Base-by-base conservation (phyloP, 2,797 vertebrate species). In the Gymnoscopelus microlampas region DNA sequence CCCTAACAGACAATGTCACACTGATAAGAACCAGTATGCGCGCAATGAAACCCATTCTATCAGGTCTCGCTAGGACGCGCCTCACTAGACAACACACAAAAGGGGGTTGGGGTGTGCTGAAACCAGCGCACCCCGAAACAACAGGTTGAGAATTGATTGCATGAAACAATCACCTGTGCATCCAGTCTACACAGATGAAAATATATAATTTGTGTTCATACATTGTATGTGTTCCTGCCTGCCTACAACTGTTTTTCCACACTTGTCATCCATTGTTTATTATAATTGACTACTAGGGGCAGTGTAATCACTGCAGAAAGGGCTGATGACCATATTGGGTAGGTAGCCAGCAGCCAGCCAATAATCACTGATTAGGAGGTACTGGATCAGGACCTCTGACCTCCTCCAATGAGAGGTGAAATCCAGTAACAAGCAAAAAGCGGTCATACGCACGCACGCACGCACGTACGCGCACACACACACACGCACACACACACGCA, bases 331-430 rank as follows among this genome's bases (percentile, higher is more conserved):
- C 76, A 71, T 81, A 78, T 85, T 82, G 80, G 75, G 66, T 32
- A 62, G 63, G 70, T 63, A 72, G 73, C 73, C 70, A 80, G 76
- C 60, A 74, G 65, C 62, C 73, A 68, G 81, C 77, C 85, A 79
- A 78, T 91, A 80, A 76, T 78, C 66, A 66, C 70, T 76, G 88
- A 87, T 91, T 88, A 80, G 69, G 75, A 79, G 70, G 73, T 76
- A 19, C 19, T 19, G 19, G 19, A 80, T 89, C 78, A 59, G 29
- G 54, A 78, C 79, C 79, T 85, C 83, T 78, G 80, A 72, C 75
- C 71, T 74, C 75, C 71, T 74, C 53, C 66, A 75, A 71, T 4
- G 23, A 77, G 66, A 79, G 74, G 71, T 73, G 69, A 82, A 86
- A 81, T 83, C 76, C 75, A 47, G 69, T 68, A 73, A 74, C 73